These are phyloP conservation scores for Etheostoma spectabile DNA, from an alignment of 2,113 vertebrate species.

Conservation along the genomic window DNA sequence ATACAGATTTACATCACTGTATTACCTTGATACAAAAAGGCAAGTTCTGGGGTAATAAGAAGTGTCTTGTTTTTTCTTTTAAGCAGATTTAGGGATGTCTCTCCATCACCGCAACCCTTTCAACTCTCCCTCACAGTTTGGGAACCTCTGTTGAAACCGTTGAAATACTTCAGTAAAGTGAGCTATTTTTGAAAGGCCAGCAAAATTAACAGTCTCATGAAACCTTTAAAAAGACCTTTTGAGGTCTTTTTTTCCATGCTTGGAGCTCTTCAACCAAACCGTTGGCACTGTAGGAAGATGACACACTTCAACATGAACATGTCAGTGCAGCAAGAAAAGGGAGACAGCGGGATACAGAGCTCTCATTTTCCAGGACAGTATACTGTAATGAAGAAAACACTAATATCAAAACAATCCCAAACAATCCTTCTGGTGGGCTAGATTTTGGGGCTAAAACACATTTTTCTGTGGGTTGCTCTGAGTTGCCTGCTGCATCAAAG, in stretches of 20 bases:
- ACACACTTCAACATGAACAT: slow-evolving; percentile 12
- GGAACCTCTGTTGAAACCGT: not conserved
- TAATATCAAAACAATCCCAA: not conserved
- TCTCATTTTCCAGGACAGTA: not conserved
- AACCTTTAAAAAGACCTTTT: not conserved
- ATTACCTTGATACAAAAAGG: not conserved
- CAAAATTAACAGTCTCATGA: not conserved
- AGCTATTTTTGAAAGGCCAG: slow-evolving; percentile 21
- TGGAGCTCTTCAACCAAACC: not conserved
- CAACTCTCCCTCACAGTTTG: not conserved
- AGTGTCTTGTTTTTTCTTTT: not conserved
- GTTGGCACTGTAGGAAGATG: slow-evolving; percentile 13
- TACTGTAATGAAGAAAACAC: slow-evolving; percentile 10
- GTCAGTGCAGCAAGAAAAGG: slow-evolving; percentile 25
- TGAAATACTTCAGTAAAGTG: not conserved
- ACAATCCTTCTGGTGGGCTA: slow-evolving; percentile 1
- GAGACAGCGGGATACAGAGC: not conserved
- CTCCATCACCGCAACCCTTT: too few species aligned
- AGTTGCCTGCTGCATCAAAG: slow-evolving; percentile 24
- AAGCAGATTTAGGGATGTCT: not conserved
- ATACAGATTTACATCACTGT: not conserved
- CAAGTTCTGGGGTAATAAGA: not conserved
- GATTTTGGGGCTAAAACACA: not conserved
- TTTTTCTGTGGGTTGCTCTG: not conserved
- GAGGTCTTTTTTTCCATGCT: not conserved